phyloP scores from a whole-genome alignment of 1,140 invertebrate species.

The Trachymyrmex cornetzi region DNA sequence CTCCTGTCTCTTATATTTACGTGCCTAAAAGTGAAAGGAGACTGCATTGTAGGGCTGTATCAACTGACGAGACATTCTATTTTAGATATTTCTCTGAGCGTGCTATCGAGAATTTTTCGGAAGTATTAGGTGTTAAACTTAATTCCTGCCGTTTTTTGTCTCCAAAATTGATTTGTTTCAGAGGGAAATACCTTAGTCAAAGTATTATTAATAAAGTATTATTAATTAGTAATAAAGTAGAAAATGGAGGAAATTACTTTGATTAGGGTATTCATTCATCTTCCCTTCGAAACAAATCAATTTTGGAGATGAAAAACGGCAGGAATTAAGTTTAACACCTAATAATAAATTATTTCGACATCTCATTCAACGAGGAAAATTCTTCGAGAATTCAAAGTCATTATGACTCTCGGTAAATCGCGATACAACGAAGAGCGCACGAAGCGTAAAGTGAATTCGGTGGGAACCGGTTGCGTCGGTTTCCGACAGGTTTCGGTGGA shows the following conservation, averaged over 20 bases:
- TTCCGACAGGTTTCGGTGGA: conserved; percentile 31
- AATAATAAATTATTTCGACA: background rate
- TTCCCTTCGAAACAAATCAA: too few relatives aligned
- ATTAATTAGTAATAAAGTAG: too few relatives aligned
- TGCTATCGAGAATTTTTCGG: background rate
- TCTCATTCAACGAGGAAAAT: background rate
- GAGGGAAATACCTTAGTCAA: too few relatives aligned
- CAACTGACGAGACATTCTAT: conserved; percentile 9
- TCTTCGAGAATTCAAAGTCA: background rate
- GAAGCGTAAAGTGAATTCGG: conserved; percentile 7
- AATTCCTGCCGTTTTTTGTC: too few relatives aligned
- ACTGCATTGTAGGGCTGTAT: conserved; percentile 1
- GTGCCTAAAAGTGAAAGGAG: conserved; percentile 52
- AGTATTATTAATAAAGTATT: too few relatives aligned
- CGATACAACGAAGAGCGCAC: background rate
- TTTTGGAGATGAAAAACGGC: too few relatives aligned
- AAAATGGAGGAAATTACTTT: too few relatives aligned
- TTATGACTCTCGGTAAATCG: conserved; percentile 6
- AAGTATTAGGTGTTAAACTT: too few relatives aligned
- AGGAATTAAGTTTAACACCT: too few relatives aligned
- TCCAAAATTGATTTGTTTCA: too few relatives aligned
- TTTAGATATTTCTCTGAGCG: conserved; percentile 6
- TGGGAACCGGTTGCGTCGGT: conserved; percentile 36
- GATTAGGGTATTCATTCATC: too few relatives aligned
- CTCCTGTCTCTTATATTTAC: conserved; percentile 25